A percentile compares a stretch with the other conserved stretches of the same genome.
phyloP scores from a whole-genome alignment of 2,888 invertebrate species.

The Linnaemya tessellans region DNA sequence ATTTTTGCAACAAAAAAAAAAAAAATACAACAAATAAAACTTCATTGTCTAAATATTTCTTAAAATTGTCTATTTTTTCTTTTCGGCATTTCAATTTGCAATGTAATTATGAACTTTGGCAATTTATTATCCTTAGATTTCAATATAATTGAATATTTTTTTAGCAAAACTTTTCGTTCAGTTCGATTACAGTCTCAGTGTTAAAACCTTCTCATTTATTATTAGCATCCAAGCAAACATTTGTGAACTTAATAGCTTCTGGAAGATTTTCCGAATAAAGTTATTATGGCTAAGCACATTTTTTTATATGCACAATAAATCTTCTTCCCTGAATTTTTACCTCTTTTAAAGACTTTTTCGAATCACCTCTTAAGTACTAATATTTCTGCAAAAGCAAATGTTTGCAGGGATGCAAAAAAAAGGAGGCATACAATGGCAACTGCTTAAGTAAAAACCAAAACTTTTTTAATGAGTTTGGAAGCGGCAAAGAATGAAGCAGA shows the following conservation, averaged over 20 bases:
- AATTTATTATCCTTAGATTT: constrained; percentile 66
- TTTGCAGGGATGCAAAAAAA: background rate
- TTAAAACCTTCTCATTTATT: constrained; percentile 10
- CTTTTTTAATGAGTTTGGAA: constrained; percentile 69
- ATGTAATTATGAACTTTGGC: constrained; percentile 67
- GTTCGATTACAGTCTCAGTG: background rate
- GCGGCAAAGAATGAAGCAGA: constrained; percentile 37
- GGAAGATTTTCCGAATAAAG: background rate
- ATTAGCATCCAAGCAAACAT: background rate
- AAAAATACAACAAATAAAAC: constrained; percentile 28
- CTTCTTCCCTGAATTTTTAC: background rate
- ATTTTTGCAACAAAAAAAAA: background rate
- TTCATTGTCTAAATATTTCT: constrained; percentile 20
- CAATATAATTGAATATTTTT: constrained; percentile 65
- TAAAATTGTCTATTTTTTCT: constrained; percentile 8
- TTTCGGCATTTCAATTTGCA: constrained; percentile 10
- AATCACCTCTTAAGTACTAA: background rate
- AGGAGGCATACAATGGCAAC: background rate
- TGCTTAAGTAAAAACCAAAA: constrained; percentile 27
- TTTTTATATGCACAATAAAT: too few species aligned
- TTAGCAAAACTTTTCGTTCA: constrained; percentile 25
- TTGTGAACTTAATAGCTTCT: background rate
- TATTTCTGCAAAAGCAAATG: background rate
- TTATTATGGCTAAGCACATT: background rate
- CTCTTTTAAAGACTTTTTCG: background rate